Base-by-base conservation (phyloP, 2,797 vertebrate genomes). In the Enteromius radiatus region DNA sequence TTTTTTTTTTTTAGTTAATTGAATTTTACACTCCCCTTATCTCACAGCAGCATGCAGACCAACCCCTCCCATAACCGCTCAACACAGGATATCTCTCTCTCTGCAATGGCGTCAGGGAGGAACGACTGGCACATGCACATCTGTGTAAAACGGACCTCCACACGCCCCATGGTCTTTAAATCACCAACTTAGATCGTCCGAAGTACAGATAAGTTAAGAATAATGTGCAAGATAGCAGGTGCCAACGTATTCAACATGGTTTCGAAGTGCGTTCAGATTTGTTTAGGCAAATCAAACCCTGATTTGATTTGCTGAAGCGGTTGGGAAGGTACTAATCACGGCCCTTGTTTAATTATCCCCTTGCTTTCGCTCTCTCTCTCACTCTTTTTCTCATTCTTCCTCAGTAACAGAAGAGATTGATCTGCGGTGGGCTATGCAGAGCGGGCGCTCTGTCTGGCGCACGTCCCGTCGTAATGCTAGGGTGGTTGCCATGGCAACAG, bases 1-100 rank as follows among this genome's bases (percentile, higher is more conserved):
- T 43, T 5, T 11, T 15, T 88, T 90, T 87, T 92, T 93, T 92
- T 92, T 92, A 92, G 91, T 92, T 95, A 96, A 97, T 97, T 95
- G 93, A 94, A 96, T 95, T 95, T 94, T 92, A 92, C 91, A 92
- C 90, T 92, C 84, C 88, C 90, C 92, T 96, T 96, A 96, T 96
- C 95, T 87, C 91, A 84, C 81, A 88, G 92, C 90, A 89, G 92
- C 93, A 95, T 93, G 91, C 92, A 90, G 92, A 90, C 90, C 26
- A 85, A 91, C 89, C 91, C 91, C 93, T 92, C 89, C 90, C 91
- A 89, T 92, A 89, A 94, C 59, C 76, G 87, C 83, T 88, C 91
- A 90, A 91, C 89, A 87, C 89, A 89, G 63, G 89, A 91, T 85
- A 92, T 89, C 90, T 91, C 90, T 91, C 28, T 86, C 87, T 87